Conservation (phyloP, 2,888 invertebrate genomes). For the Actias luna region DNA sequence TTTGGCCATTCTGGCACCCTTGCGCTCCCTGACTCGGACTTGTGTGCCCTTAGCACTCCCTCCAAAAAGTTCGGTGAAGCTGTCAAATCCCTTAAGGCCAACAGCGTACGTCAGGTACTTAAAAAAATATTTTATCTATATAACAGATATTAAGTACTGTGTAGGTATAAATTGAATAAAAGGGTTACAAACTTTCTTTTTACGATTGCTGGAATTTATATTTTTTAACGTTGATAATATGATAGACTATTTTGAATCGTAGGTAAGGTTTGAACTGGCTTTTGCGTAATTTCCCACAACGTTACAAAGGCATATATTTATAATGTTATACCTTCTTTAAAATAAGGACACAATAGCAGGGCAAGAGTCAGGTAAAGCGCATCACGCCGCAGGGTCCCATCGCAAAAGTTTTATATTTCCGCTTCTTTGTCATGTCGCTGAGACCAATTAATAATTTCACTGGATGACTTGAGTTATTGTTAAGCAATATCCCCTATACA, state of each 20-base stretch:
- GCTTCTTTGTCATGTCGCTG: conserved; percentile 75
- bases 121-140: not conserved
- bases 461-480: conserved; percentile 79
- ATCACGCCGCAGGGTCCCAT: conserved; percentile 71
- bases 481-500: conserved; percentile 59
- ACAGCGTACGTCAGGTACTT: too few relatives aligned
- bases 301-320: conserved; percentile 51
- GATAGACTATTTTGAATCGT: conserved; percentile 54
- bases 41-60: too few relatives aligned
- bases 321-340: conserved; percentile 68
- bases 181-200: conserved; percentile 56
- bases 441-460: conserved; percentile 79
- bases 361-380: conserved; percentile 81
- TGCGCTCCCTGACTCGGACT: too few relatives aligned
- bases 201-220: conserved; percentile 44
- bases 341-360: conserved; percentile 71
- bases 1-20: too few relatives aligned
- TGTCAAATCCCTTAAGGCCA: too few relatives aligned
- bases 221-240: conserved; percentile 44
- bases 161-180: conserved; percentile 34
- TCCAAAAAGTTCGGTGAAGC: too few relatives aligned
- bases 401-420: conserved; percentile 80
- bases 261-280: conserved; percentile 55
- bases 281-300: conserved; percentile 80
- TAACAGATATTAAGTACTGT: not conserved